Base-by-base conservation (phyloP, 2,888 invertebrate species). In the Dusona sp. region DNA sequence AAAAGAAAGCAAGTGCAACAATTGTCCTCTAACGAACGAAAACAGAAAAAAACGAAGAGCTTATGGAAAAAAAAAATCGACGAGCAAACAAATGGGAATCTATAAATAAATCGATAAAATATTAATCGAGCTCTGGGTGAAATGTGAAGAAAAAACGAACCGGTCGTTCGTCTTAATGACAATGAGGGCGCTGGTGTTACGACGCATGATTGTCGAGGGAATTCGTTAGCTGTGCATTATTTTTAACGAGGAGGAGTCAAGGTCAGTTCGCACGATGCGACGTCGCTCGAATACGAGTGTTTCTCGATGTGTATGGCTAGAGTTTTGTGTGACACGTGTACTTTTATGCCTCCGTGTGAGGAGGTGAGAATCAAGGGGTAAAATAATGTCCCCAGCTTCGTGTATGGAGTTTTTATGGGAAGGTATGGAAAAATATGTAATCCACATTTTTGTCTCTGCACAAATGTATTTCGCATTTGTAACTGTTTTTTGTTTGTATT, bases 241-340 rank as follows among this genome's bases (percentile, higher is more conserved):
- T 75, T 75, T 45, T 29, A 77, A 77, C 64, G 82, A 25, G 42
- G n/a, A 57, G 33, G 51, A 79, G 79, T 84, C 79, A 84, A 84
- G 84, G 84, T 79, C 84, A 79, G 64, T 75, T 79, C 67, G 80
- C 80, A 72, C 79, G 78, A 79, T 68, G 42, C n/a, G 48, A 48
- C 9, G 68, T 68, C 61, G 61, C 29, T 16, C 29, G 29, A 61
- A 61, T 57, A 29, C 61, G 61, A 61, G 61, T 29, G 29, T 61
- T 61, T 61, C 29, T 61, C 29, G 29, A 61, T 29, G 7, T 16
- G 7, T 29, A 2, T 29, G 29, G 16, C 9, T 29, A 16, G 29
- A 16, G 25, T 61, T n/a, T n/a, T n/a, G 61, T 25, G 61, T 61
- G 61, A 61, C 61, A 29, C 16, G 16, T 61, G 61, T 16, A 29